Evolutionary conservation across 2,113 vertebrate species (phyloP).

Genomic region (Plecotus auritus): DNA sequence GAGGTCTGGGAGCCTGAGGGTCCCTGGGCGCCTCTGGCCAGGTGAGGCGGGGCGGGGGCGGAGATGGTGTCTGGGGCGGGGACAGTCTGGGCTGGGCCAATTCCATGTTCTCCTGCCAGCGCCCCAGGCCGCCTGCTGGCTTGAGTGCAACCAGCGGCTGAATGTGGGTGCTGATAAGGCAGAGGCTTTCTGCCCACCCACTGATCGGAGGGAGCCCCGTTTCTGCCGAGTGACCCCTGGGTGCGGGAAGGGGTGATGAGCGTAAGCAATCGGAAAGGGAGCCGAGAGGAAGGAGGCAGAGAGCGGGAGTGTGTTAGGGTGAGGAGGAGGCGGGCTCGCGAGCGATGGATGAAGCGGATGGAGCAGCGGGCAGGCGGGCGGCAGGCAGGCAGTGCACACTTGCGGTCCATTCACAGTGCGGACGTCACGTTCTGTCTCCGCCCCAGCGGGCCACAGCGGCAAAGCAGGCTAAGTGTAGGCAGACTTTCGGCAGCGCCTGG

Average conservation of each 20-base stretch:
- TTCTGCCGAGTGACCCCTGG: not conserved
- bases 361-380: conserved; percentile 61
- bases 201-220: conserved; percentile 18
- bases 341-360: conserved; percentile 77
- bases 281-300: not conserved
- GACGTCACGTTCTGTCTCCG: conserved; percentile 79
- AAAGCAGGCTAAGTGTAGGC: conserved; percentile 96
- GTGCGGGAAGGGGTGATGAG: not conserved
- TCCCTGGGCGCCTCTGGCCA: not conserved
- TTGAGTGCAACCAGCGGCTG: not conserved
- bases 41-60: too few species aligned
- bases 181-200: not conserved
- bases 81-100: not conserved
- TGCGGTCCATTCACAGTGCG: conserved; percentile 79
- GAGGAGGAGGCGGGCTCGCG: conserved; percentile 22
- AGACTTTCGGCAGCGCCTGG: conserved; percentile 92
- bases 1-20: rapidly evolving
- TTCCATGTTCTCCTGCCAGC: not conserved
- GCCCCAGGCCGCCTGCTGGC: not conserved
- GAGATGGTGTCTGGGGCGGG: not conserved
- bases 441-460: conserved; percentile 83
- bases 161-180: not conserved
- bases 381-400: conserved; percentile 76
- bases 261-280: conserved; percentile 1
- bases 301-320: conserved; percentile 55